Evolutionary conservation across 2,888 invertebrate species (phyloP).

Genomic region (Lasiommata megera): DNA sequence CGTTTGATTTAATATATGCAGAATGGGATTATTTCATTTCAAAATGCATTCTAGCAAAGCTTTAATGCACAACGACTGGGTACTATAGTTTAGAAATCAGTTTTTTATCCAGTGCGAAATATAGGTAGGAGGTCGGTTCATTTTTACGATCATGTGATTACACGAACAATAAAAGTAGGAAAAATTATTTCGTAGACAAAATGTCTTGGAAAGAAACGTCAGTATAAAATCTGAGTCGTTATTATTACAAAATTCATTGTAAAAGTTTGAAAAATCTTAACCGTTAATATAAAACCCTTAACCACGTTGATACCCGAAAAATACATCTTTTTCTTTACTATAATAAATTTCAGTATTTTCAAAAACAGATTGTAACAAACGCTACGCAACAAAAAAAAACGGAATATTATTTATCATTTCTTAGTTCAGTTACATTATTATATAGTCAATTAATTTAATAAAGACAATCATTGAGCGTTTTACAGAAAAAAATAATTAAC

Average conservation of each 20-base stretch:
- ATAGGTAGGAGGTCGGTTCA: background rate
- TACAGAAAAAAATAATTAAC: background rate
- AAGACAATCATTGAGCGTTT: background rate
- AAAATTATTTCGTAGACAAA: background rate
- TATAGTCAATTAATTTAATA: background rate
- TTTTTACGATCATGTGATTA: background rate
- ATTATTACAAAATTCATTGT: conserved; percentile 8
- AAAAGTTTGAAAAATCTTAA: conserved; percentile 15
- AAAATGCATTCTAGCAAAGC: too few species aligned
- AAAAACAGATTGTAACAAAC: background rate
- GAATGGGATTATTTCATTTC: too few species aligned
- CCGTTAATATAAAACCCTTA: background rate
- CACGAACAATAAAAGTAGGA: background rate
- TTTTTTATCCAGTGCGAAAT: background rate
- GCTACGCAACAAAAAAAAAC: too few species aligned
- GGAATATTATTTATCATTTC: too few species aligned
- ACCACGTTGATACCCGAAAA: background rate
- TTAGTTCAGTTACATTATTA: too few species aligned
- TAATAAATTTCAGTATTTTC: conserved; percentile 1
- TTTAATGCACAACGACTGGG: too few species aligned
- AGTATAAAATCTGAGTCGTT: conserved; percentile 5
- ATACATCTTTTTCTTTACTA: background rate
- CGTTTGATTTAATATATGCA: too few species aligned
- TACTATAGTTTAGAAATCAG: too few species aligned
- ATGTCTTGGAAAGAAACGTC: background rate